Evolutionary conservation across 2,888 invertebrate species (phyloP).

Genomic region (Auanema freiburgensis): DNA sequence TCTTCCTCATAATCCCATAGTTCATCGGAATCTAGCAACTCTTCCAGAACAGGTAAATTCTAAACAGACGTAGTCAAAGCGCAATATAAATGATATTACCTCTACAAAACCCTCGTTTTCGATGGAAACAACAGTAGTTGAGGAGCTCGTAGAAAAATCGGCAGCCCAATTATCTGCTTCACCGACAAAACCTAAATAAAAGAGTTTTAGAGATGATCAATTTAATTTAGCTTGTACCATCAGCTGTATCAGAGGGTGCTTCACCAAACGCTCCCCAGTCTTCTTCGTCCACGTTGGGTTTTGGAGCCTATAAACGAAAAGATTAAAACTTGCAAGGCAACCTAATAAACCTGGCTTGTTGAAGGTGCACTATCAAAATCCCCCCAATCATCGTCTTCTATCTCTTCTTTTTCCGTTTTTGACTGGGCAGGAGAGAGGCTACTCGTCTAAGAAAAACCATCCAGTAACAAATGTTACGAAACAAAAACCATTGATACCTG

Average conservation of each 20-base stretch:
- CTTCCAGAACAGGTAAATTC: not conserved
- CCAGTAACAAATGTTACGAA: conserved; percentile 1
- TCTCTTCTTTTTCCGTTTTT: conserved; percentile 13
- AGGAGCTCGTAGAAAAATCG: not conserved
- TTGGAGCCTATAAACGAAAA: not conserved
- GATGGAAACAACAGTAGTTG: not conserved
- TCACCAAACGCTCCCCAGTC: conserved; percentile 1
- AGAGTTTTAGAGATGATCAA: not conserved
- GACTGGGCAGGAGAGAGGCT: conserved; percentile 6
- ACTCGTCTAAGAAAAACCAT: not conserved
- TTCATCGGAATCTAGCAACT: not conserved
- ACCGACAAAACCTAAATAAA: not conserved
- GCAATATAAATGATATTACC: too few relatives aligned
- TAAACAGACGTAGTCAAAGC: too few relatives aligned
- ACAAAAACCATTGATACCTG: not conserved
- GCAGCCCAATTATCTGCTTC: conserved; percentile 8
- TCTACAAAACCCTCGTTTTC: not conserved
- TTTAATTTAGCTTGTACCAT: too few relatives aligned
- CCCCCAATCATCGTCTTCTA: conserved; percentile 55
- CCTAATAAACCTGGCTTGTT: conserved; percentile 3
- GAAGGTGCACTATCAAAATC: conserved; percentile 41
- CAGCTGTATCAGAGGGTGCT: too few relatives aligned
- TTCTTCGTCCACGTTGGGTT: not conserved
- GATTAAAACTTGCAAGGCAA: too few relatives aligned
- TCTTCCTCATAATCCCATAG: conserved; percentile 1